Base-by-base conservation (phyloP, 2,888 invertebrate genomes). In the Panzeria rudis region DNA sequence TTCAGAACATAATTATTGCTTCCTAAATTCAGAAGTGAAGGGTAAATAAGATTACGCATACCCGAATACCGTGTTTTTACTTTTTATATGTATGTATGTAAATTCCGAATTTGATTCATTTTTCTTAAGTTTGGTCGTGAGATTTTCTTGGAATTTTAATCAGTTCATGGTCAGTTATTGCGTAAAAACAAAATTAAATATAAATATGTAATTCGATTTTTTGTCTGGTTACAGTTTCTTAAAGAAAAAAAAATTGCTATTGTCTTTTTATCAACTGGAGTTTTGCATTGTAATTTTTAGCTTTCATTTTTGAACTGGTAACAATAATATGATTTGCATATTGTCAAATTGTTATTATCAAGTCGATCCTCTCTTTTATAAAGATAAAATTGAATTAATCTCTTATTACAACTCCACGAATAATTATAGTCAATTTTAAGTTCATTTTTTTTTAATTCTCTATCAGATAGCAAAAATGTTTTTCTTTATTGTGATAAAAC, bases 111-210 rank as follows among this genome's bases (percentile, higher is more conserved):
- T 76, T 61, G 7, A 23, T 59, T 61, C 32, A 71, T 77, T 83
- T 72, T 38, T 59, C 20, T 50, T 66, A n/a, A 44, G 25, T 64
- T 50, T 73, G 76, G 78, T 86, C 72, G 75, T 88, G 84, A 86
- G 64, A 86, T 79, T 88, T 88, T 89, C 86, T 86, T 85, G 87
- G 88, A 88, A 88, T 87, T 78, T 62, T 86, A 89, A 88, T 89
- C 87, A 86, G 89, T 88, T 88, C 89, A 89, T 80, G 89, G 89
- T 83, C 88, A 86, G 69, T 32, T 47, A 52, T 81, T 81, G 62
- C 61, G 76, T 81, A 76, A 78, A 78, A 35, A 38, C 13, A 72
- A 29, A 61, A 35, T 61, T 13, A 38, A 81, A 44, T 52, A 41
- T 32, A 68, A 35, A 52, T 32, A 68, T 25, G 41, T 32, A 47